phyloP scores from a whole-genome alignment of 2,888 invertebrate species.

The Strigamia maritima region DNA sequence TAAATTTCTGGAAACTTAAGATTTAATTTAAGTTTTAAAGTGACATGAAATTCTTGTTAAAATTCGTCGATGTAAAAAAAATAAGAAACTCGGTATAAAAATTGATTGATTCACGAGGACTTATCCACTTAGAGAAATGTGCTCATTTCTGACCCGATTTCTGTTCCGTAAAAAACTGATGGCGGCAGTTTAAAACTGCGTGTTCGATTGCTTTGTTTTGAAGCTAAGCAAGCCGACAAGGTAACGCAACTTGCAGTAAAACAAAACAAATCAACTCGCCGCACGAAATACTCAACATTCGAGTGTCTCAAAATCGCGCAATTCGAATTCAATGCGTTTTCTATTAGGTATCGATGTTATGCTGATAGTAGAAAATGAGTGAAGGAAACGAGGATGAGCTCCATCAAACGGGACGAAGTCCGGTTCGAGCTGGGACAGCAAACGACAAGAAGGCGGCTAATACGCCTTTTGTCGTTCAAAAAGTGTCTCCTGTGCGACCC shows the following conservation, averaged over 20 bases:
- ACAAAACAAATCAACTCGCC: too few relatives aligned
- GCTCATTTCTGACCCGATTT: background rate
- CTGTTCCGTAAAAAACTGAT: background rate
- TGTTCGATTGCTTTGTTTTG: background rate
- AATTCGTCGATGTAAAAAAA: background rate
- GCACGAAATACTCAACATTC: too few relatives aligned
- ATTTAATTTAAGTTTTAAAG: background rate
- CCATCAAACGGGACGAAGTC: background rate
- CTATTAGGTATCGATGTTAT: too few relatives aligned
- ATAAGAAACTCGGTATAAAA: background rate
- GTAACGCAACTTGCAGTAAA: background rate
- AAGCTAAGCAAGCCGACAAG: background rate
- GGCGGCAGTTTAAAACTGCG: background rate
- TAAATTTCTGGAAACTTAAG: slow-evolving; percentile 4
- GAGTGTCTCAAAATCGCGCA: too few relatives aligned
- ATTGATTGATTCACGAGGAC: background rate
- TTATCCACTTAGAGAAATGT: background rate
- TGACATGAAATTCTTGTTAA: background rate
- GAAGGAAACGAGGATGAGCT: background rate
- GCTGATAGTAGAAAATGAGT: background rate
- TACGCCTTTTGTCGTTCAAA: slow-evolving; percentile 21
- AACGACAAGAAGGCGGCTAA: background rate
- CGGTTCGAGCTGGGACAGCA: background rate
- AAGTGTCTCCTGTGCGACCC: slow-evolving; percentile 7
- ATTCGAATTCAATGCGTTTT: too few relatives aligned